Evolutionary conservation across 2,113 vertebrate species (phyloP).

Genomic region (Python bivittatus): DNA sequence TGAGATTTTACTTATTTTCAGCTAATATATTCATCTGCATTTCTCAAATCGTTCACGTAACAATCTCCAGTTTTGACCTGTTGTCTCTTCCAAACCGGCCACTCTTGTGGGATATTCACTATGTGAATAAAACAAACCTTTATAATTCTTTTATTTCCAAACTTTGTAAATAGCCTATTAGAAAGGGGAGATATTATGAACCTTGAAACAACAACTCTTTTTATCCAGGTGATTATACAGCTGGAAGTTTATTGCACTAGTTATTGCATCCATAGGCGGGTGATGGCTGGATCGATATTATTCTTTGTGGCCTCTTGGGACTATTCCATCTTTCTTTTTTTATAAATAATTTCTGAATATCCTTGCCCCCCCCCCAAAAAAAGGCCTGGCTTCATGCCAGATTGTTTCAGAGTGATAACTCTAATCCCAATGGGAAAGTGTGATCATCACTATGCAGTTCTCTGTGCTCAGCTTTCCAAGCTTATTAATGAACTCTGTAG

Average conservation of each 20-base stretch:
- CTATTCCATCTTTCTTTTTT: conserved; percentile 15
- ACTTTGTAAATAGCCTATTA: neutral
- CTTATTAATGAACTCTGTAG: conserved; percentile 30
- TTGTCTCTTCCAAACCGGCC: neutral
- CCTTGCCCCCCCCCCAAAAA: conserved; percentile 28
- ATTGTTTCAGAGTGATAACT: conserved; percentile 8
- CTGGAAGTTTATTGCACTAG: conserved; percentile 9
- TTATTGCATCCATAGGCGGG: conserved; percentile 42
- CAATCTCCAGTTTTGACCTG: neutral
- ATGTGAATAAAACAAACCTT: neutral
- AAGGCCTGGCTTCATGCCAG: conserved; percentile 33
- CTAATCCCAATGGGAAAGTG: conserved; percentile 27
- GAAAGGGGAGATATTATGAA: neutral
- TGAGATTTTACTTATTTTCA: neutral
- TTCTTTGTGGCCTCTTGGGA: neutral
- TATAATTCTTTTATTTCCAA: neutral
- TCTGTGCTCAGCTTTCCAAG: conserved; percentile 27
- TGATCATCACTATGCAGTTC: conserved; percentile 37
- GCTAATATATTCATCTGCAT: neutral
- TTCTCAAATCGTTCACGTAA: neutral
- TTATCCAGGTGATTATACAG: neutral
- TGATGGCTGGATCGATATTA: conserved; percentile 35
- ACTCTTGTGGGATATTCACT: neutral
- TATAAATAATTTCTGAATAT: conserved; percentile 26
- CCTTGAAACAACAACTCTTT: neutral